A percentile compares a stretch with the other conserved stretches of the same genome.
phyloP scores from a whole-genome alignment of 1,140 invertebrate genomes.

The Drosophila biarmipes region DNA sequence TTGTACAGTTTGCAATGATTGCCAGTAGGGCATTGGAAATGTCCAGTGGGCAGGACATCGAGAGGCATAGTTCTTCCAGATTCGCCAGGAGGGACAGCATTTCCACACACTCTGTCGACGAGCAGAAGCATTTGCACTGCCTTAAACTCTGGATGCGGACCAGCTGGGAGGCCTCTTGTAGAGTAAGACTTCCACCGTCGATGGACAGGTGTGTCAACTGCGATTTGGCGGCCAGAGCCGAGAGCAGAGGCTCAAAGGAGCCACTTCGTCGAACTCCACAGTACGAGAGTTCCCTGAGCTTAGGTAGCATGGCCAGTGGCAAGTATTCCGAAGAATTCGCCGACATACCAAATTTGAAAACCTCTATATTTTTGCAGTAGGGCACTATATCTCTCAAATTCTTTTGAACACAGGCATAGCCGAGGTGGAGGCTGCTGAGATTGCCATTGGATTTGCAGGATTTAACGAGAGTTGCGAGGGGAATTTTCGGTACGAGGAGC shows the following conservation, averaged over 20 bases:
- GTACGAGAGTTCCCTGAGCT: slow-evolving; percentile 38
- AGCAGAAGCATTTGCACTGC: slow-evolving; percentile 60
- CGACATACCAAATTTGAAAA: slow-evolving; percentile 51
- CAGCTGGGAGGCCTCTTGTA: slow-evolving; percentile 39
- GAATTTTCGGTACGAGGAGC: slow-evolving; percentile 28
- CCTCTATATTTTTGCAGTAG: slow-evolving; percentile 50
- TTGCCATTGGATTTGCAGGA: slow-evolving; percentile 51
- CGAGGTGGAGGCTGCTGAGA: slow-evolving; percentile 38
- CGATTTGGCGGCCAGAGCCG: slow-evolving; percentile 17
- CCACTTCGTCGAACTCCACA: slow-evolving; percentile 44
- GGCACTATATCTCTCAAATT: slow-evolving; percentile 44
- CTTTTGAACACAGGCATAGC: slow-evolving; percentile 36
- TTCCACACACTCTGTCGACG: slow-evolving; percentile 36
- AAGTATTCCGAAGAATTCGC: slow-evolving; percentile 39
- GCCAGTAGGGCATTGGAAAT: slow-evolving; percentile 42
- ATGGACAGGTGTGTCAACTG: slow-evolving; percentile 48
- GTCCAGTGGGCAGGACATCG: slow-evolving; percentile 53
- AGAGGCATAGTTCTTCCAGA: slow-evolving; percentile 49
- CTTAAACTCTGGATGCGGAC: slow-evolving; percentile 31
- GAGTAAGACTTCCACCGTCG: slow-evolving; percentile 55
- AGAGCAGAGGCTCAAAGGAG: slow-evolving; percentile 56
- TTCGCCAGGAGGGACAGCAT: slow-evolving; percentile 25
- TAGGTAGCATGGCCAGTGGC: slow-evolving; percentile 39
- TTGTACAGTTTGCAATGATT: slow-evolving; percentile 40
- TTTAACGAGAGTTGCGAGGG: slow-evolving; percentile 25